A percentile compares a stretch with the other conserved stretches of the same genome.
Evolutionary conservation across 2,888 invertebrate genomes (phyloP).

Genomic region (Halictus quadricinctus): DNA sequence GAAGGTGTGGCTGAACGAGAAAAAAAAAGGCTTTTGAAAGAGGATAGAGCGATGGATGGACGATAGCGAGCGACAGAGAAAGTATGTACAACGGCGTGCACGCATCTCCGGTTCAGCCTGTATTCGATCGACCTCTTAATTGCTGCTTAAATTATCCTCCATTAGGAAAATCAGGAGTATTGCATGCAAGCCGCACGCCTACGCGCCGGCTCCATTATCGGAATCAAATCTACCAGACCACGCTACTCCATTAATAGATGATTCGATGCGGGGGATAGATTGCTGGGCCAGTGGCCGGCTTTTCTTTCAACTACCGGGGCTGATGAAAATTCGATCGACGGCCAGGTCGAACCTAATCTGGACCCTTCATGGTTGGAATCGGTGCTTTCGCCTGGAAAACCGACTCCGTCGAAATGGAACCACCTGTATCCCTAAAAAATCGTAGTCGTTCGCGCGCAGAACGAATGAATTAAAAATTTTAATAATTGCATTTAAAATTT

Average conservation of each 20-base stretch:
- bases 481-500: too few species aligned
- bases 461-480: too few species aligned
- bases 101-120: neutral
- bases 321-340: conserved; percentile 18
- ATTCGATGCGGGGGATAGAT: conserved; percentile 42
- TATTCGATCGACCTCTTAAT: conserved; percentile 56
- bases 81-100: neutral
- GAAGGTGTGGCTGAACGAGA: neutral
- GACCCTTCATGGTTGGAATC: neutral
- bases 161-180: conserved; percentile 62
- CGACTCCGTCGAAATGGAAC: neutral
- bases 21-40: neutral
- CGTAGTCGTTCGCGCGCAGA: too few species aligned
- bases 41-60: neutral
- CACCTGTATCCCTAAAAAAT: neutral
- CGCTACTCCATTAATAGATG: conserved; percentile 52
- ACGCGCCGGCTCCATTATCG: conserved; percentile 56
- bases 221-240: conserved; percentile 58
- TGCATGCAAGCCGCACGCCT: conserved; percentile 40
- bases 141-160: conserved; percentile 55
- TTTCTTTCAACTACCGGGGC: neutral
- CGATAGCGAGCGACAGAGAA: neutral
- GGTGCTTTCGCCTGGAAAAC: neutral
- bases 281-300: neutral
- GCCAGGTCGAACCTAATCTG: neutral